Percentiles rank a stretch among this genome's conserved stretches.
phyloP scores from a whole-genome alignment of 2,797 vertebrate species.

The Pteronotus mesoamericanus region DNA sequence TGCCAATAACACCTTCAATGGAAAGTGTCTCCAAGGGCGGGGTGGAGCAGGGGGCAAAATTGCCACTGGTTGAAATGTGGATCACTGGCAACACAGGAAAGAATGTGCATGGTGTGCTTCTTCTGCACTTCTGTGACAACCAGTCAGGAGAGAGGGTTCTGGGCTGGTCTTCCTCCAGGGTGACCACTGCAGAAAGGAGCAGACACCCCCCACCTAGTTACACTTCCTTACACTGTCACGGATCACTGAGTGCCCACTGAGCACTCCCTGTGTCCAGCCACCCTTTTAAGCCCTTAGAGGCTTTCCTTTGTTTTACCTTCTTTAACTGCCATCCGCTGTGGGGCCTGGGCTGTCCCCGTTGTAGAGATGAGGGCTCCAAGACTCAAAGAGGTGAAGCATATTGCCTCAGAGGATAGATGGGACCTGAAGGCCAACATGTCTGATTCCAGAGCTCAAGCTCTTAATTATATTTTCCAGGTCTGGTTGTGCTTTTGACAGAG shows the following conservation, averaged over 20 bases:
- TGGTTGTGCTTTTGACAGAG: not conserved
- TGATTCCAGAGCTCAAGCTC: not conserved
- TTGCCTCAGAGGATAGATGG: not conserved
- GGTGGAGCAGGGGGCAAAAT: not conserved
- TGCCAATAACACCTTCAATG: not conserved
- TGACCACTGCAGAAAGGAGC: not conserved
- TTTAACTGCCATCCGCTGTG: not conserved
- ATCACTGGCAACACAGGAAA: not conserved
- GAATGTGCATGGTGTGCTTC: accelerated
- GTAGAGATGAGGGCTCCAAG: not conserved
- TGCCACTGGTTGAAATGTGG: not conserved
- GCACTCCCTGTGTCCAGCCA: not conserved
- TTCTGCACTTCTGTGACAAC: not conserved
- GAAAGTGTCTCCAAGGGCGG: not conserved
- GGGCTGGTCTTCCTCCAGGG: not conserved
- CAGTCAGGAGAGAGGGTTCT: not conserved
- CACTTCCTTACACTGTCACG: not conserved
- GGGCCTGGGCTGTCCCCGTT: not conserved
- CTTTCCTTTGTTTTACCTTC: not conserved
- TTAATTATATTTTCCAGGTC: not conserved
- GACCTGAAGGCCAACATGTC: not conserved
- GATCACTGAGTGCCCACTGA: not conserved
- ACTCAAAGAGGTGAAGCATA: not conserved
- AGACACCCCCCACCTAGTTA: not conserved
- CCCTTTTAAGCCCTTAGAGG: not conserved